These are phyloP conservation scores for Lacerta bilineata DNA, from an alignment of 2,797 vertebrate species.

Conservation along the genomic window DNA sequence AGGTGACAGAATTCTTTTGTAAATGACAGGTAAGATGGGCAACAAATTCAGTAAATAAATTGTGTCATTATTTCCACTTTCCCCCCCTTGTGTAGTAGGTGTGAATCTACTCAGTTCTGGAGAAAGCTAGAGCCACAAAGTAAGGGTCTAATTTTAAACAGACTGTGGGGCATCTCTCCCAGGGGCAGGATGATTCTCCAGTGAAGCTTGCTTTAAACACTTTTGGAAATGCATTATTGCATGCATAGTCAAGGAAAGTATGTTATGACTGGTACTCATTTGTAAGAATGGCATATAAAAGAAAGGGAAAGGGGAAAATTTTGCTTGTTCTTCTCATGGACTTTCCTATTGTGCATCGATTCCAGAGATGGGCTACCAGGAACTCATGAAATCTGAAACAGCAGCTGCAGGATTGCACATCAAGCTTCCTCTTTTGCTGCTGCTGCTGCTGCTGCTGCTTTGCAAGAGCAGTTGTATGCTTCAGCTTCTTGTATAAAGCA, in stretches of 20 bases:
- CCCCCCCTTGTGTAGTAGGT: too few species aligned
- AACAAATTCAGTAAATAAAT: neutral
- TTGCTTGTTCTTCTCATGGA: neutral
- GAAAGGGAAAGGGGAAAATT: neutral
- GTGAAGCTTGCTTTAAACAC: neutral
- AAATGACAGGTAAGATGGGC: fast-evolving
- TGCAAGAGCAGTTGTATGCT: neutral
- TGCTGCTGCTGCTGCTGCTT: neutral
- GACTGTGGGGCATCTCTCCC: neutral
- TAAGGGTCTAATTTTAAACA: slow-evolving; percentile 19
- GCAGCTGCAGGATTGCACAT: neutral
- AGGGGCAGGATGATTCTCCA: neutral
- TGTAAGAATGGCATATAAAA: slow-evolving; percentile 6
- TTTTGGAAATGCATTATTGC: neutral
- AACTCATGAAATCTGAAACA: neutral
- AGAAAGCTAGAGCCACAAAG: neutral
- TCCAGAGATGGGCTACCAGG: neutral
- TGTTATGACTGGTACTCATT: neutral
- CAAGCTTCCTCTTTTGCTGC: neutral
- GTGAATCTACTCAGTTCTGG: neutral
- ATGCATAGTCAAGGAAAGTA: neutral
- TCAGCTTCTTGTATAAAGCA: neutral
- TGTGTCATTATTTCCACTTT: fast-evolving
- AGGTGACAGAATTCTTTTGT: fast-evolving
- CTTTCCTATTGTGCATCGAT: neutral